These are phyloP conservation scores for Asobara japonica DNA, from an alignment of 1,140 invertebrate genomes.

Conservation along the genomic window DNA sequence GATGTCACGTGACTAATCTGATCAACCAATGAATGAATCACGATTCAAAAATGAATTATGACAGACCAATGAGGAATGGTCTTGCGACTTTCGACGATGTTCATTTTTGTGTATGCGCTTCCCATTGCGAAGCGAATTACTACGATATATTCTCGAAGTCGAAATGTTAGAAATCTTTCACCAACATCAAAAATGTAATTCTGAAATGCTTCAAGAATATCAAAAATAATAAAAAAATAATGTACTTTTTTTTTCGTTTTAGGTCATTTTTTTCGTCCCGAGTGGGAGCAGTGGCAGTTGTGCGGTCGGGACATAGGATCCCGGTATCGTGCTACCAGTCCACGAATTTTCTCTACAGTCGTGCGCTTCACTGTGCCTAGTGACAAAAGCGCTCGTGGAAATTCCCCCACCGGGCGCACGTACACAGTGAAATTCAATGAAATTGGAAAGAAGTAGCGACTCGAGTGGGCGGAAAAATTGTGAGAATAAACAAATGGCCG, in stretches of 20 bases:
- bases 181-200: too few relatives aligned
- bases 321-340: neutral
- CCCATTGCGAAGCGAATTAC: too few relatives aligned
- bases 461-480: neutral
- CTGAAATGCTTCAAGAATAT: too few relatives aligned
- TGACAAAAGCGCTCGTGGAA: neutral
- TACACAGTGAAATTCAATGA: constrained; percentile 1
- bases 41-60: too few relatives aligned
- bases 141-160: too few relatives aligned
- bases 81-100: too few relatives aligned
- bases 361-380: neutral
- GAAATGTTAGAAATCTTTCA: too few relatives aligned
- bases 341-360: neutral
- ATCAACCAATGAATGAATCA: too few relatives aligned
- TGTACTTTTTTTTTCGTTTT: neutral
- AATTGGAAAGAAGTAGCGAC: neutral
- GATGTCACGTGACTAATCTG: too few relatives aligned
- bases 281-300: neutral
- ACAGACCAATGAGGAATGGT: too few relatives aligned
- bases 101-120: too few relatives aligned
- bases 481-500: neutral
- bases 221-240: too few relatives aligned
- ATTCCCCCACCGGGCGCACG: neutral
- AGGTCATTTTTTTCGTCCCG: neutral
- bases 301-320: neutral